phyloP scores from a whole-genome alignment of 2,113 vertebrate species.

The Nesogale talazaci region DNA sequence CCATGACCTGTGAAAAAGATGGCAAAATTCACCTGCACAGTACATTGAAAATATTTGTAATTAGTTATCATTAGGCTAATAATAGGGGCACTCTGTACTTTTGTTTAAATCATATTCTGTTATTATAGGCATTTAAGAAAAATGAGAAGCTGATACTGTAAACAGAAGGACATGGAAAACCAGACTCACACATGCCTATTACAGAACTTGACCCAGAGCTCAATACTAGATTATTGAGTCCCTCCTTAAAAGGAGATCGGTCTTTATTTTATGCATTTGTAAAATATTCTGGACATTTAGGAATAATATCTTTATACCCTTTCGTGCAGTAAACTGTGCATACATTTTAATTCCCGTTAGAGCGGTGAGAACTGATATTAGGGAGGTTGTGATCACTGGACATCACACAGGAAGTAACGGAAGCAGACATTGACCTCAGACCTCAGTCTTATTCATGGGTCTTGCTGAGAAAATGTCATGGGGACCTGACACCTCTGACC shows the following conservation, averaged over 20 bases:
- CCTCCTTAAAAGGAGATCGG: not conserved
- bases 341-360: not conserved
- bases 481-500: no score
- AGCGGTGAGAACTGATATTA: not conserved
- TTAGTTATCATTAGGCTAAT: slow-evolving; percentile 35
- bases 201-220: not conserved
- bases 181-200: not conserved
- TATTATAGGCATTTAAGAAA: not conserved
- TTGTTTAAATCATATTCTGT: slow-evolving; percentile 7
- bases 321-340: not conserved
- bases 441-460: not conserved
- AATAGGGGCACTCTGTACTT: not conserved
- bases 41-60: slow-evolving; percentile 42
- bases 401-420: not conserved
- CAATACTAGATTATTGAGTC: not conserved
- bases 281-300: not conserved
- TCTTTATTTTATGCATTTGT: not conserved
- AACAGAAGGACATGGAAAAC: slow-evolving; percentile 5
- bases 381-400: not conserved
- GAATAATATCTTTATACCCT: not conserved
- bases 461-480: no score
- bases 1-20: slow-evolving; percentile 24
- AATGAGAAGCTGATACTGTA: slow-evolving; percentile 24
- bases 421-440: slow-evolving; percentile 15
- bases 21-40: slow-evolving; percentile 26